phyloP scores from a whole-genome alignment of 2,113 vertebrate species.

The Zootoca vivipara region DNA sequence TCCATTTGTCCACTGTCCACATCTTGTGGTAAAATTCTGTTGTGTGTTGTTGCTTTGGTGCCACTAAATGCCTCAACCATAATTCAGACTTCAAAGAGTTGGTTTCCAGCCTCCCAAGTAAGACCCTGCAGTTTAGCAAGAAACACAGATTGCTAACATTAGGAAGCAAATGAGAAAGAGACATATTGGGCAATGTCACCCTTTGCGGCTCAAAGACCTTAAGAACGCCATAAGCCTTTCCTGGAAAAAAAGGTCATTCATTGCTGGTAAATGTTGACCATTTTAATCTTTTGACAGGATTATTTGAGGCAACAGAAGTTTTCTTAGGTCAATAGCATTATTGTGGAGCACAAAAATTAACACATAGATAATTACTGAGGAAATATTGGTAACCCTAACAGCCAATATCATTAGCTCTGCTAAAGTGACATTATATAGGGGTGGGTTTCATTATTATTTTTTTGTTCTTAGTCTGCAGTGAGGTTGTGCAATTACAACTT shows the following conservation, averaged over 20 bases:
- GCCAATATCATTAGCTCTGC: slow-evolving; percentile 19
- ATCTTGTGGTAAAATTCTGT: slow-evolving; percentile 57
- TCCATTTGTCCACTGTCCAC: slow-evolving; percentile 64
- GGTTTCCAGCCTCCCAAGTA: slow-evolving; percentile 45
- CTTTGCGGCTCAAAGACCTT: background rate
- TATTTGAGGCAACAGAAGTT: slow-evolving; percentile 42
- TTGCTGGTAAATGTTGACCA: slow-evolving; percentile 40
- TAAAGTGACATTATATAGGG: background rate
- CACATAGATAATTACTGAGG: background rate
- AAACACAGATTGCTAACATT: background rate
- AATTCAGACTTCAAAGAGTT: slow-evolving; percentile 46
- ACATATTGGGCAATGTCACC: background rate
- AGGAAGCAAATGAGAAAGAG: slow-evolving; percentile 29
- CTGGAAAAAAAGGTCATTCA: slow-evolving; percentile 21
- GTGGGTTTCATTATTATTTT: slow-evolving; percentile 31
- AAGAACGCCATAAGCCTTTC: background rate
- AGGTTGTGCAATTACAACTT: slow-evolving; percentile 25
- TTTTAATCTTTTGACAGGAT: slow-evolving; percentile 27
- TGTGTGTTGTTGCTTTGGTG: slow-evolving; percentile 63
- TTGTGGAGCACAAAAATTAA: slow-evolving; percentile 26
- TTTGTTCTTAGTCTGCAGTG: slow-evolving; percentile 22
- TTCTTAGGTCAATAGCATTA: slow-evolving; percentile 20
- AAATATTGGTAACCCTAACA: slow-evolving; percentile 20
- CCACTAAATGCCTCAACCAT: slow-evolving; percentile 52
- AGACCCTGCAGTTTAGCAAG: background rate